A percentile compares a stretch with the other conserved stretches of the same genome.
These are phyloP conservation scores for Emydocephalus ijimae DNA, from an alignment of 2,113 vertebrate species.

Conservation along the genomic window DNA sequence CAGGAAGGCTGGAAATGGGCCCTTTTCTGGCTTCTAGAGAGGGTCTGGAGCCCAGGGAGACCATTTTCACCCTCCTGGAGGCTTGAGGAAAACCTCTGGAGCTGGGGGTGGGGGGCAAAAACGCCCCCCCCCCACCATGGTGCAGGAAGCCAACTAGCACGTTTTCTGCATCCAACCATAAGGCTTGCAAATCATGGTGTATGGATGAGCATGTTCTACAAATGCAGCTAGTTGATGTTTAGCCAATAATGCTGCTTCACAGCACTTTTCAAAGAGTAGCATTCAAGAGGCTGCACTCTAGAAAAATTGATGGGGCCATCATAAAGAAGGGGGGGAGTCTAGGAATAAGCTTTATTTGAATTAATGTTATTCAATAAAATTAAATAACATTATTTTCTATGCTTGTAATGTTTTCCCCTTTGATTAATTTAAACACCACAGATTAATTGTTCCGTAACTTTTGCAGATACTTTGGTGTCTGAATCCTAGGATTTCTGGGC, in stretches of 20 bases:
- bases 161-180: background rate
- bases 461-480: background rate
- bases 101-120: too few species aligned
- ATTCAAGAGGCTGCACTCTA: background rate
- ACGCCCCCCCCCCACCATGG: too few species aligned
- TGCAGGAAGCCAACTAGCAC: too few species aligned
- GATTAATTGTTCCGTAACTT: background rate
- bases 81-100: too few species aligned
- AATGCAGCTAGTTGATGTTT: background rate
- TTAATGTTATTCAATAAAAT: background rate
- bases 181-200: background rate
- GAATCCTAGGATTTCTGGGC: background rate
- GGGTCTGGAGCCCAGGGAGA: too few species aligned
- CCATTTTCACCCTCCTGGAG: too few species aligned
- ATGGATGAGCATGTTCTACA: background rate
- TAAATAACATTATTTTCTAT: background rate
- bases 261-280: background rate
- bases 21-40: too few species aligned
- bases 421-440: background rate
- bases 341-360: background rate
- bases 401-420: background rate
- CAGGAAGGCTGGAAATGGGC: too few species aligned
- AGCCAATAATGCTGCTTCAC: background rate
- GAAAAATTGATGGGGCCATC: background rate
- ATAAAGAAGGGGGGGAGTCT: background rate